Base-by-base conservation (phyloP, 2,113 vertebrate genomes). In the Tautogolabrus adspersus region DNA sequence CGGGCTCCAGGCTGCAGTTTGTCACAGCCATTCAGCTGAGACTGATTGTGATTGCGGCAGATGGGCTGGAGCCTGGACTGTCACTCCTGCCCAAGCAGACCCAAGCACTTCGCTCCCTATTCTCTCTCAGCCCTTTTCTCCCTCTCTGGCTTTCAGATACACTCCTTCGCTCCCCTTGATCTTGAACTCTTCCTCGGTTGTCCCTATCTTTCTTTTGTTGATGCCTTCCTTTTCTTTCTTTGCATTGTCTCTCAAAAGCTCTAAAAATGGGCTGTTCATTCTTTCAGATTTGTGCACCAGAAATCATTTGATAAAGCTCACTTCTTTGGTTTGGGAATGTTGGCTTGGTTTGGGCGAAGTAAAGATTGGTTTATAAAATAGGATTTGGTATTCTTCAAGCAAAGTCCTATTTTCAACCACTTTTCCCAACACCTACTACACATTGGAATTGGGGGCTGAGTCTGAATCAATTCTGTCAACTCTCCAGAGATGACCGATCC, bases 31-130 rank as follows among this genome's bases (percentile, higher is more conserved):
- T 92, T 96, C 90, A 95, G 89, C 94, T 94, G 95, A 95, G 93
- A 94, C 95, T 93, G 95, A 95, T 94, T 93, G 88, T 95, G 95
- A 96, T 95, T 90, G 94, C 91, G 82, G 95, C 95, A 96, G 96
- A 97, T 96, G 96, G 95, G 94, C 94, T 85, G 89, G 88, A 93
- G 93, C 73, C 52, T 15, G 63, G 46, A 52, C 55, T 46, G 34
- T 62, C 59, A 34, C 80, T 73, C 19, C 26, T 37, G 67, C 63
- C 66, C 78, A 37, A 42, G 81, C 74, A 69, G 88, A 85, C 76
- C 72, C 46, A 34, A 74, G 83, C 87, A 64, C 62, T 74, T 72
- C 21, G 54, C 62, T 34, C n/a, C 51, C 22, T 80, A 52, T 22
- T 82, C 62, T 63, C 26, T 52, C 59, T 38, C 52, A 38, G 22